Evolutionary conservation across 2,113 vertebrate species (phyloP), one percentile per base, ranked within the genome.

Genomic region (Oreamnos americanus): DNA sequence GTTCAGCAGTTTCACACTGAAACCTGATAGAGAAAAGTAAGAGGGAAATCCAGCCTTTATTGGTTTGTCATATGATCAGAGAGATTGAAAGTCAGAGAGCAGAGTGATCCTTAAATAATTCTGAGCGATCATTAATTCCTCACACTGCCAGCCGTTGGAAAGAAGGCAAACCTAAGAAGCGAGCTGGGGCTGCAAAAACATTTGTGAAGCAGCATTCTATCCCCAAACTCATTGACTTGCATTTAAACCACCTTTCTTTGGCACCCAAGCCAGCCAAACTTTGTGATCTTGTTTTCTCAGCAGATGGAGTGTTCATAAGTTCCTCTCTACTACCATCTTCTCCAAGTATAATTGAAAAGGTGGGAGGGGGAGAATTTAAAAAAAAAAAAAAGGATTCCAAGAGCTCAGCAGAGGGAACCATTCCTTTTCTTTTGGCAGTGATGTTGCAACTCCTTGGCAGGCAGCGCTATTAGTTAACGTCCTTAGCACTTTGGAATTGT

Each of bases 401-500:
- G 71, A 45, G n/a, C 71, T 79, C 12, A 0, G 43, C n/a, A 67
- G 71, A 97, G 78, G 39, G 28, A 97, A 93, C 28, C 14, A 17
- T 85, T 91, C 30, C 71, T 97, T 95, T 53, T 49, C 53, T 47
- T 93, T 91, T 96, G 97, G 95, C 95, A 97, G 82, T 71, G 88
- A 90, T 53, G 51, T 19, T 19, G 21, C 26, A 23, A 16, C 33
- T 90, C 71, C 78, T 97, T 98, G 98, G 98, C 98, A 98, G 94
- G 91, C 21, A 3, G 28, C 9, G 16, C 60, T 79, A 86, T 89
- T 76, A 92, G 98, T 97, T 97, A 97, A 93, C 16, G 30, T 91
- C 81, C 51, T 95, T 91, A 97, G 86, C 83, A 45, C 93, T 98
- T 94, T 95, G 98, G 92, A 97, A 94, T 94, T 78, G 88, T 83